Evolutionary conservation across 2,888 invertebrate genomes (phyloP), one percentile per base, ranked within the genome.

Genomic region (Scaptomyza tumidula): DNA sequence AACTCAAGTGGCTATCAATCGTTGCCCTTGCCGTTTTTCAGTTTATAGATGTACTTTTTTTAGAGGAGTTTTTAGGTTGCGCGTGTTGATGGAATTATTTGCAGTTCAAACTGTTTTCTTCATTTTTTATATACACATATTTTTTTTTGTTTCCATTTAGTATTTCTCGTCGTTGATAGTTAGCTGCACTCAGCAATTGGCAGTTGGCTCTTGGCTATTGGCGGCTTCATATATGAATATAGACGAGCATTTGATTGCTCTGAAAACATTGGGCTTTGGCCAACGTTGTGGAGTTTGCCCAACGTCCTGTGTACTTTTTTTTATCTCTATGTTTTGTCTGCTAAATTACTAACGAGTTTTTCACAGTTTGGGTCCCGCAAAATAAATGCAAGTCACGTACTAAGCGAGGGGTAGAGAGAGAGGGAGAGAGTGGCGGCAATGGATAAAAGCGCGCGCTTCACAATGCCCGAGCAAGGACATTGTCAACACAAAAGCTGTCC

Each of bases 61-160:
- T 27, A 1, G 16, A 13, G 19, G 1, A 9, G 33, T 33, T 33
- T 33, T 9, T 45, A 24, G 13, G 7, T 11, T 3, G 6, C 61
- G 10, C 61, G 80, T 72, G 88, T 82, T 89, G 88, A 88, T 87
- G 74, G 90, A 88, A 89, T 88, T 88, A 88, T 88, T 89, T 89
- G 90, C 88, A 89, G 89, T 70, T 80, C 54, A 69, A 70, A 69
- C 48, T 50, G n/a, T 43, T 43, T 29, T 9, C 31, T 49, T 31
- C 29, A 46, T 62, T 62, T 62, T 62, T 50, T 31, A 19, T 41
- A 2, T 50, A 19, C 31, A 2, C 43, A 9, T 24, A 3, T 58
- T 14, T 46, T 46, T 33, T 16, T 45, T 44, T 64, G 19, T 10
- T 33, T 50, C 35, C 33, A 46, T 62, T 62, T 50, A 33, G 58